Base-by-base conservation (phyloP, 2,888 invertebrate species). In the Thecocarcelia acutangulata region DNA sequence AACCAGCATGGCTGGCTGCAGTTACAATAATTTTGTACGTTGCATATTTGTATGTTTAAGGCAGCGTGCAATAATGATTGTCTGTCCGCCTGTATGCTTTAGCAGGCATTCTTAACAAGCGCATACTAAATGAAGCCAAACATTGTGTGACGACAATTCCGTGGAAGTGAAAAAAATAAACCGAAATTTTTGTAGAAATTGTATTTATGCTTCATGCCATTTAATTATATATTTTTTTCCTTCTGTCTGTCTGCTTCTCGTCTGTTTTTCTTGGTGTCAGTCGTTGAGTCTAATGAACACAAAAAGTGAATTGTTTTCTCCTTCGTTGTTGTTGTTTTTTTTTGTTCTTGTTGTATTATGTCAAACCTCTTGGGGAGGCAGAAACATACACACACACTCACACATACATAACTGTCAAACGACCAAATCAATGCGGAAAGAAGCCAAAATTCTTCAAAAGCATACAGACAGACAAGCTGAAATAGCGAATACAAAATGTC, bases 71-170 rank as follows among this genome's bases (percentile, higher is more conserved):
- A 61, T 69, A 58, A 72, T 63, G 61, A 54, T 44, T 74, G 44
- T 44, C 44, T 15, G 44, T 44, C 44, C 12, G 59, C 15, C n/a
- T 8, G 59, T 74, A 59, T 74, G 50, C 77, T 77, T 74, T 69
- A 69, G 74, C 73, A 74, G 78, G 82, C 61, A 82, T 82, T 82
- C 82, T 78, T 78, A 78, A 74, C 81, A 50, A 82, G 78, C 74
- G 69, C 77, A 82, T 74, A 74, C 78, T 78, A 82, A 82, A 82
- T 78, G 82, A 82, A 82, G 82, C 82, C 82, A 82, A 82, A 82
- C 69, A 82, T 82, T 78, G 82, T 82, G 63, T 70, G 82, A 78
- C 76, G 76, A 33, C 33, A 33, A 76, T 61, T 61, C 56, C 46
- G 59, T 61, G 76, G 52, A 69, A 68, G 61, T 50, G 28, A 54